These are phyloP conservation scores for Cepaea nemoralis DNA, from an alignment of 1,140 invertebrate genomes.

Conservation along the genomic window DNA sequence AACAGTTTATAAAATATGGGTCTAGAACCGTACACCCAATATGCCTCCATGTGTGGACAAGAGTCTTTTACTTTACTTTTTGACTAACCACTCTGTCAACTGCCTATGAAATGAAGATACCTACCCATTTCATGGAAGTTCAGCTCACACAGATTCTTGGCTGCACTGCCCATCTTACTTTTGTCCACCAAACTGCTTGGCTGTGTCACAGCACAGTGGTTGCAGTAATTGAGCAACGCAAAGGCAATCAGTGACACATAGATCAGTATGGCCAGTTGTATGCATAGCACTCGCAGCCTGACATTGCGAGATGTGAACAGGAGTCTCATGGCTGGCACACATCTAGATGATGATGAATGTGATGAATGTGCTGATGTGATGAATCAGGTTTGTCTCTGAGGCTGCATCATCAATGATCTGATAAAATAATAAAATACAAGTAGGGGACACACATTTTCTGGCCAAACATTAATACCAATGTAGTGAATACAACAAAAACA, in stretches of 20 bases:
- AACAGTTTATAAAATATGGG: too few species aligned
- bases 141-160: not conserved
- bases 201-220: conserved; percentile 25
- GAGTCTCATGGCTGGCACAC: not conserved
- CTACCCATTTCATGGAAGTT: conserved; percentile 26
- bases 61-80: too few species aligned
- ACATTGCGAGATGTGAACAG: not conserved
- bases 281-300: not conserved
- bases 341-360: too few species aligned
- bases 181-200: conserved; percentile 25
- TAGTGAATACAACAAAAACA: too few species aligned
- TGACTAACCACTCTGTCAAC: too few species aligned
- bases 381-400: not conserved
- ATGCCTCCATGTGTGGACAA: too few species aligned
- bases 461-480: too few species aligned
- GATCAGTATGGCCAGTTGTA: not conserved
- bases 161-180: not conserved
- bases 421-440: not conserved
- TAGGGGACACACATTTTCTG: too few species aligned
- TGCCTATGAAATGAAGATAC: too few species aligned
- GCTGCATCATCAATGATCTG: not conserved
- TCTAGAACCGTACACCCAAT: too few species aligned
- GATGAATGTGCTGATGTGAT: too few species aligned
- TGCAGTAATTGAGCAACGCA: conserved; percentile 32
- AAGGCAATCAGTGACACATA: conserved; percentile 21